Evolutionary conservation across 30 jellyfish, hydroid and myxozoan genomes (phyloP).

Genomic region (Aurelia coerulea): DNA sequence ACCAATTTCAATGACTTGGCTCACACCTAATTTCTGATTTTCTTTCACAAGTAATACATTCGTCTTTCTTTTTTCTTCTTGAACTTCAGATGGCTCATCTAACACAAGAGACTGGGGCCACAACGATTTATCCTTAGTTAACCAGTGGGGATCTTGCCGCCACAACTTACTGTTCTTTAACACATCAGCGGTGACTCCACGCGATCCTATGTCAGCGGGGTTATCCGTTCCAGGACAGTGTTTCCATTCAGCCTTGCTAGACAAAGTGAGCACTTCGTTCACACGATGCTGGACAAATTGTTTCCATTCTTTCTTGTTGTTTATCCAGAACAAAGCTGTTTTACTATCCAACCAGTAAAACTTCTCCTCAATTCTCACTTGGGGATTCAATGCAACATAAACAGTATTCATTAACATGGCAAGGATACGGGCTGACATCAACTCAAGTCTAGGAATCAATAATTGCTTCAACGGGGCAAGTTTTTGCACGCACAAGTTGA

Average conservation of each 20-base stretch:
- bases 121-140: neutral
- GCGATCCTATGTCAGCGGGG: slow-evolving; percentile 63
- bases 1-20: slow-evolving; percentile 1
- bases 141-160: slow-evolving; percentile 55
- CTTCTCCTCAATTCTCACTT: neutral
- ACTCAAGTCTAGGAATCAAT: slow-evolving; percentile 51
- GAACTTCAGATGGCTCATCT: slow-evolving; percentile 2
- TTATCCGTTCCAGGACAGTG: slow-evolving; percentile 29
- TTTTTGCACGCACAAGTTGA: neutral
- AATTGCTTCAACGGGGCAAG: slow-evolving; percentile 2
- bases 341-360: slow-evolving; percentile 17
- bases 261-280: neutral
- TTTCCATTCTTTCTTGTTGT: neutral
- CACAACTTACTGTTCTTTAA: slow-evolving; percentile 3
- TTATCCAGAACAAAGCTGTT: slow-evolving; percentile 4
- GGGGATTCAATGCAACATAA: neutral
- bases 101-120: slow-evolving; percentile 14
- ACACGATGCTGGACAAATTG: slow-evolving; percentile 8
- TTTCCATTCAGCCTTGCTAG: slow-evolving; percentile 35
- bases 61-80: slow-evolving; percentile 16
- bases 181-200: slow-evolving; percentile 9
- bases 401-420: slow-evolving; percentile 29
- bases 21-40: neutral
- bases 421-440: slow-evolving; percentile 47
- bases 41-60: neutral